Evolutionary conservation across 1,140 invertebrate species (phyloP), one percentile per base, ranked within the genome.

Genomic region (Cherax destructor): DNA sequence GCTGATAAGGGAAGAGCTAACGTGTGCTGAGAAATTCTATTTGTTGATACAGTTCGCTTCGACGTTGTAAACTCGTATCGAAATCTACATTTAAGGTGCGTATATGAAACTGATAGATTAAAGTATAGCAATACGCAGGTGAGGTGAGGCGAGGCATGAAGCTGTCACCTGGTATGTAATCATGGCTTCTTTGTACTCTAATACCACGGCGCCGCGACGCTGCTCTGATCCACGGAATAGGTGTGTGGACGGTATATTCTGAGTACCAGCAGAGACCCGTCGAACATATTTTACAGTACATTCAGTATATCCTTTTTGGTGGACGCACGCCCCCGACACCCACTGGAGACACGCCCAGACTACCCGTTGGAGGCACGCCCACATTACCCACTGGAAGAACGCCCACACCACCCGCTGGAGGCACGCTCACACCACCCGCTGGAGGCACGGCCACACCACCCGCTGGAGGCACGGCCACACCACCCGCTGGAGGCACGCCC

Each of bases 1-100:
- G 85, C 49, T 21, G 85, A 87, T 87, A 87, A 77, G 50, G 52
- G n/a, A 52, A 30, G 76, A 49, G 76, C 85, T 79, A 87, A 87
- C 79, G 76, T 77, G 85, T 87, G 85, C 59, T 78, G 52, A 52
- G 74, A 76, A 87, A 87, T 87, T 87, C 76, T 76, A 59, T 87
- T 77, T 87, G 85, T 87, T 78, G 72, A 78, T 78, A 77, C 85
- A 87, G 24, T 87, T 87, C 69, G 74, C 76, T 41, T 59, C 85
- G 79, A 16, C 85, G 74, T 87, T 50, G 85, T 87, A 77, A 77
- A 61, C 41, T 30, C 79, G 18, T 87, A 78, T 87, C 85, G 77
- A 78, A 79, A 87, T 87, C 85, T 78, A 49, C 76, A 87, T 78
- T 87, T 21, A 79, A 47, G 30, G n/a, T 79, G 85, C 52, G 24